A percentile compares a stretch with the other conserved stretches of the same genome.
These are phyloP conservation scores for Hyphantria cunea DNA, from an alignment of 1,140 invertebrate genomes.

Conservation along the genomic window DNA sequence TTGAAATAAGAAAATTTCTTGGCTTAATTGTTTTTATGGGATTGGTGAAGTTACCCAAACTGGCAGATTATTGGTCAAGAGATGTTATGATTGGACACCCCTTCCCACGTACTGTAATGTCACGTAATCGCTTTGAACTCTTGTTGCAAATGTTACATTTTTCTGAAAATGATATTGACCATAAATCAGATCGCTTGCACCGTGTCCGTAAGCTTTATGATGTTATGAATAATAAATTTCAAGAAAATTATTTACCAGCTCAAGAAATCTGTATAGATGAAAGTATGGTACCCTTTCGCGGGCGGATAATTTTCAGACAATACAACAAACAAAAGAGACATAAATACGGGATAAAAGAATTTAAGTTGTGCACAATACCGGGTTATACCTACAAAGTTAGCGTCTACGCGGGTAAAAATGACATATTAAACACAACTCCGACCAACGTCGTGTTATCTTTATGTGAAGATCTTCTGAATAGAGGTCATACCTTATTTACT, in stretches of 20 bases:
- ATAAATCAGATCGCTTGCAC: conserved; percentile 1
- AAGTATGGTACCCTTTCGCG: conserved; percentile 49
- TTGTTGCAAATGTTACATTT: conserved; percentile 44
- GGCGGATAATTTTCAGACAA: conserved; percentile 63
- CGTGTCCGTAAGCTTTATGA: not conserved
- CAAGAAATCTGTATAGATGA: conserved; percentile 54
- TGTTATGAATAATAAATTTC: conserved; percentile 11
- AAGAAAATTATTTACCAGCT: conserved; percentile 25
- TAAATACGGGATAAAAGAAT: conserved; percentile 65
- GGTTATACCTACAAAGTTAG: conserved; percentile 54
- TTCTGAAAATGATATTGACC: conserved; percentile 28
- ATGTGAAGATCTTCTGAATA: conserved; percentile 37
- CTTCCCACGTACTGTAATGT: conserved; percentile 30
- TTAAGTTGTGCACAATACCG: conserved; percentile 55
- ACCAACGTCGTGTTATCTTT: conserved; percentile 48
- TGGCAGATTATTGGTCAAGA: conserved; percentile 43
- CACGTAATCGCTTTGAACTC: conserved; percentile 42
- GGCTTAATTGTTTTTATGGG: conserved; percentile 42
- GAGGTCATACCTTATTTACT: conserved; percentile 55
- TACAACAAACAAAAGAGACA: conserved; percentile 57
- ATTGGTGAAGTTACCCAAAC: too few relatives aligned
- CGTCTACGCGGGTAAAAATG: conserved; percentile 46
- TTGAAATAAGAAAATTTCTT: conserved; percentile 45
- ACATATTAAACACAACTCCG: conserved; percentile 21
- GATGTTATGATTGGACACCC: conserved; percentile 31